A percentile compares a stretch with the other conserved stretches of the same genome.
These are phyloP conservation scores for Kuschelorhynchus macadamiae DNA, from an alignment of 2,888 invertebrate genomes.

Conservation along the genomic window DNA sequence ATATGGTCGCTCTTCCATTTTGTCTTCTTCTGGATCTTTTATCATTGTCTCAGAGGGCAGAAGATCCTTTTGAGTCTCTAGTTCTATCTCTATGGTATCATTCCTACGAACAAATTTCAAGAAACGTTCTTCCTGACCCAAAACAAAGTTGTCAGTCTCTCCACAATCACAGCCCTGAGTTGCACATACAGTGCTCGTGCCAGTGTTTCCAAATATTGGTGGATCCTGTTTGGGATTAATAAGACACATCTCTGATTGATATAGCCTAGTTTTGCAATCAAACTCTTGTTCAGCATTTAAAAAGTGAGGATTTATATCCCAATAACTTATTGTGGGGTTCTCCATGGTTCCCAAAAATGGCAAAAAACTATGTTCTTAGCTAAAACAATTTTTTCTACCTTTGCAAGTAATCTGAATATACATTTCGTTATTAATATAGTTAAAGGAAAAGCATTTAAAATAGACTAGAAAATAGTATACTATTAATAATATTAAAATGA, in stretches of 20 bases:
- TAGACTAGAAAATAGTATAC: too few relatives aligned
- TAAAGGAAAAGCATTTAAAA: too few relatives aligned
- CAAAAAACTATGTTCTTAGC: too few relatives aligned
- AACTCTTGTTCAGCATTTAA: conserved; percentile 24
- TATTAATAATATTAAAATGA: too few relatives aligned
- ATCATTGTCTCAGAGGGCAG: conserved; percentile 31
- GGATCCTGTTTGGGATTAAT: conserved; percentile 44
- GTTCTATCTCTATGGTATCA: conserved; percentile 29
- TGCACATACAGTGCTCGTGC: background rate
- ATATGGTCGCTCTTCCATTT: conserved; percentile 75
- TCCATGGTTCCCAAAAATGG: too few relatives aligned
- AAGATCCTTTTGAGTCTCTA: conserved; percentile 29
- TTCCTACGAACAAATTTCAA: conserved; percentile 34
- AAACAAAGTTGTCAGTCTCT: conserved; percentile 16
- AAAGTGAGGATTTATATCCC: conserved; percentile 46
- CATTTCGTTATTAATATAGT: too few relatives aligned
- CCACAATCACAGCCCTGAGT: conserved; percentile 23
- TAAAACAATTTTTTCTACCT: too few relatives aligned
- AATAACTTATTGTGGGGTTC: conserved; percentile 38
- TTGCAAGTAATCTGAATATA: too few relatives aligned
- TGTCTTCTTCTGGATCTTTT: conserved; percentile 31
- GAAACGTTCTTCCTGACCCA: conserved; percentile 29
- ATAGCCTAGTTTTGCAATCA: conserved; percentile 33
- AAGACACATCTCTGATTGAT: conserved; percentile 40
- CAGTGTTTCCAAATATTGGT: conserved; percentile 32